phyloP scores from a whole-genome alignment of 2,113 vertebrate genomes.

The Microcebus ravelobensis region DNA sequence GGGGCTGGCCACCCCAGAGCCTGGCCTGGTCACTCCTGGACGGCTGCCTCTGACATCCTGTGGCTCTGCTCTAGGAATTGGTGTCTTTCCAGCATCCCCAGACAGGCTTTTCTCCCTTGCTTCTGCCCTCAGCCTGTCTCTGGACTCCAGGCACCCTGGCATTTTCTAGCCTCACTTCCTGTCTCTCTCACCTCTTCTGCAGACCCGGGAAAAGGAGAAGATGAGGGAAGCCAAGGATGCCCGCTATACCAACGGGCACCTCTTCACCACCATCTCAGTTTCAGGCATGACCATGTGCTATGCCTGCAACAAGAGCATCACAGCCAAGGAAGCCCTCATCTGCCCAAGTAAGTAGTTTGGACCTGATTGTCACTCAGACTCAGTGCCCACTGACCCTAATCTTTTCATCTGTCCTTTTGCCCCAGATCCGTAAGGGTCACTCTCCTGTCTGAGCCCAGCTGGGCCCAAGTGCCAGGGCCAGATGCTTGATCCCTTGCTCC shows the following conservation, averaged over 20 bases:
- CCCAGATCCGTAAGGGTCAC: not conserved
- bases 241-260: conserved; percentile 93
- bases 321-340: conserved; percentile 95
- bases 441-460: not conserved
- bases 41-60: not conserved
- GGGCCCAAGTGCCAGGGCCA: not conserved
- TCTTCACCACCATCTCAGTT: conserved; percentile 95
- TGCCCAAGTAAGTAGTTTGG: conserved; percentile 91
- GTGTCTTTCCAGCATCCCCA: not conserved
- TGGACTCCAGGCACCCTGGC: not conserved
- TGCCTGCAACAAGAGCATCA: conserved; percentile 96
- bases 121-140: not conserved
- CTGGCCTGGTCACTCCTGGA: not conserved
- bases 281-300: conserved; percentile 96
- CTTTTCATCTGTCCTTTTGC: not conserved
- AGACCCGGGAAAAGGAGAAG: conserved; percentile 95
- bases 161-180: not conserved
- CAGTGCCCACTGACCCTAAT: not conserved
- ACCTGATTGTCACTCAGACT: not conserved
- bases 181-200: not conserved
- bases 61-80: not conserved
- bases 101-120: not conserved
- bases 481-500: not conserved
- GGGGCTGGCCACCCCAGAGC: not conserved
- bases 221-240: conserved; percentile 93